phyloP scores from a whole-genome alignment of 1,140 invertebrate species.

The Psilanteris sp. region DNA sequence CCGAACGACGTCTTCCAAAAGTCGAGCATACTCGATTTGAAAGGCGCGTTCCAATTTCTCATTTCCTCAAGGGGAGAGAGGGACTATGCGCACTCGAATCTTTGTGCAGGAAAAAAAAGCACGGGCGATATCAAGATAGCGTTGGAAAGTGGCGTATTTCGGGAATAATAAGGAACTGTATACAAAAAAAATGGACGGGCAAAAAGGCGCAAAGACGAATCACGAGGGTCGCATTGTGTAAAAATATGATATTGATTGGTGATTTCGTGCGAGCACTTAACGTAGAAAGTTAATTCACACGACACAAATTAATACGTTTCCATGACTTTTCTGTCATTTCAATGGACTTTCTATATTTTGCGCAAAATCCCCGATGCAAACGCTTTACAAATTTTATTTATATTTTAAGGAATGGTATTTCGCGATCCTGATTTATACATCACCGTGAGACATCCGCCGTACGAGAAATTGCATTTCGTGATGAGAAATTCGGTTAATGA shows the following conservation, averaged over 20 bases:
- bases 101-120: constrained; percentile 35
- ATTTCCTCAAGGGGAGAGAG: constrained; percentile 57
- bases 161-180: constrained; percentile 12
- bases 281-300: too few species aligned
- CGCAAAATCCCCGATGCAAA: constrained; percentile 19
- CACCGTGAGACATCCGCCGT: constrained; percentile 1
- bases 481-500: constrained; percentile 11
- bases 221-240: too few species aligned
- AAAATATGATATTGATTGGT: too few species aligned
- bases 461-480: constrained; percentile 6
- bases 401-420: constrained; percentile 19
- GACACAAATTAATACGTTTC: constrained; percentile 49
- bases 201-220: too few species aligned
- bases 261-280: too few species aligned
- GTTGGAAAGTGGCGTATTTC: constrained; percentile 20
- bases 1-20: constrained; percentile 63
- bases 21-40: constrained; percentile 65
- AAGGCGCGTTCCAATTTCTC: constrained; percentile 68
- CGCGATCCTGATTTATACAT: constrained; percentile 12
- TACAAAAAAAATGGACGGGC: too few species aligned
- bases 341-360: constrained; percentile 49
- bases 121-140: constrained; percentile 26
- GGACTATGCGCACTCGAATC: constrained; percentile 25
- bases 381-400: constrained; percentile 11
- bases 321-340: constrained; percentile 49